Evolutionary conservation across 2,113 vertebrate genomes (phyloP), one percentile per base, ranked within the genome.

Genomic region (Xenopus tropicalis): DNA sequence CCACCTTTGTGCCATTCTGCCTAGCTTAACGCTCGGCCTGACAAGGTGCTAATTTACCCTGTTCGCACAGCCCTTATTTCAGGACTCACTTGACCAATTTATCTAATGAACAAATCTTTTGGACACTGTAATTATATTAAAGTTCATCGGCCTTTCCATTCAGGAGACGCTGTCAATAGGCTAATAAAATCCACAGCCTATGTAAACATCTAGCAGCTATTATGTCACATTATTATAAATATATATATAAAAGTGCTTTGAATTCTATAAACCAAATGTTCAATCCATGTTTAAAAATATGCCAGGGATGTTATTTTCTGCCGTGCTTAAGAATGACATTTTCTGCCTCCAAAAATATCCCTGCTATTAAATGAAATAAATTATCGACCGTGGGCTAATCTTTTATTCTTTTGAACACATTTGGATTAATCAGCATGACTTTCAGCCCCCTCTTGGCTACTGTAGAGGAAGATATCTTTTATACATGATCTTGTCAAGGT

Each of bases 321-420:
- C 17, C 12, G 58, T 25, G 6, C 16, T 11, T 11, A 61, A 61
- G 29, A 62, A 8, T 29, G 25, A 24, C 7, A 62, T 62, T 37
- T 62, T 9, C 24, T 9, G 61, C 25, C 19, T 29, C 61, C 25
- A 62, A 54, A 54, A 54, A 54, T 54, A 54, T n/a, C 16, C 29
- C 19, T 44, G 62, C 37, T 17, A n/a, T 43, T 65, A 21, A 14
- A 65, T 44, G 16, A 44, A 65, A 44, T 65, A 65, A 43, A 65
- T 44, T 1, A 44, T 65, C 14, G 2, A 19, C 37, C 43, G 37
- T 29, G 19, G 19, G 14, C 62, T 43, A 65, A 65, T 37, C 42
- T 65, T 44, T 65, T 44, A 29, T 43, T 44, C 29, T 44, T 65
- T 65, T 65, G 62, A 25, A 65, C 62, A 65, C 42, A 21, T 65